Evolutionary conservation across 2,797 vertebrate species (phyloP).

Genomic region (Lophius americanus): DNA sequence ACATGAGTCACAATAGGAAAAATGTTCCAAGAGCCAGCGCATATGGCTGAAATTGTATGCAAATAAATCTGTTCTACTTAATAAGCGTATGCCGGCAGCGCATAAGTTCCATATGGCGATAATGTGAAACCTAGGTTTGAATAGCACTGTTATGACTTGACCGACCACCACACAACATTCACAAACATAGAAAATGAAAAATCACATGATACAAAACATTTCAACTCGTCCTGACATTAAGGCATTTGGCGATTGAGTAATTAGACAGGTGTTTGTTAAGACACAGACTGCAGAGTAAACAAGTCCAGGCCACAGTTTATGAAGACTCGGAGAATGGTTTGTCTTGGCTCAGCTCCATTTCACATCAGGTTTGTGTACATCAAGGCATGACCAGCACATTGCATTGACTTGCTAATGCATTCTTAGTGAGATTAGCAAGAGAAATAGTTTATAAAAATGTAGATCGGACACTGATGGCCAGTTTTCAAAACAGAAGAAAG

Average conservation of each 20-base stretch:
- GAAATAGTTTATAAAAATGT: not conserved
- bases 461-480: constrained; percentile 15
- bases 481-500: constrained; percentile 2
- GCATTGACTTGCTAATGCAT: constrained; percentile 8
- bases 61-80: not conserved
- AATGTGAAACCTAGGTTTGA: constrained; percentile 10
- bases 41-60: not conserved
- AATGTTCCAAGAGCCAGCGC: not conserved
- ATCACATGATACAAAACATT: constrained; percentile 5
- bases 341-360: constrained; percentile 20
- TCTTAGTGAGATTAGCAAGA: not conserved
- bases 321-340: constrained; percentile 26
- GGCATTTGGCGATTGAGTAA: constrained; percentile 13
- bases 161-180: constrained; percentile 15
- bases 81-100: not conserved
- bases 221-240: constrained; percentile 18
- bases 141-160: constrained; percentile 14
- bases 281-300: constrained; percentile 38
- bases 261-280: constrained; percentile 58
- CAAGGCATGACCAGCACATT: constrained; percentile 6
- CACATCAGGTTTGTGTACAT: constrained; percentile 31
- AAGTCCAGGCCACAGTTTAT: constrained; percentile 34
- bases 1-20: not conserved
- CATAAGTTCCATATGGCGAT: not conserved
- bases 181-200: constrained; percentile 37